A percentile compares a stretch with the other conserved stretches of the same genome.
phyloP scores from a whole-genome alignment of 2,888 invertebrate genomes.

The Lepidochitona cinerea region DNA sequence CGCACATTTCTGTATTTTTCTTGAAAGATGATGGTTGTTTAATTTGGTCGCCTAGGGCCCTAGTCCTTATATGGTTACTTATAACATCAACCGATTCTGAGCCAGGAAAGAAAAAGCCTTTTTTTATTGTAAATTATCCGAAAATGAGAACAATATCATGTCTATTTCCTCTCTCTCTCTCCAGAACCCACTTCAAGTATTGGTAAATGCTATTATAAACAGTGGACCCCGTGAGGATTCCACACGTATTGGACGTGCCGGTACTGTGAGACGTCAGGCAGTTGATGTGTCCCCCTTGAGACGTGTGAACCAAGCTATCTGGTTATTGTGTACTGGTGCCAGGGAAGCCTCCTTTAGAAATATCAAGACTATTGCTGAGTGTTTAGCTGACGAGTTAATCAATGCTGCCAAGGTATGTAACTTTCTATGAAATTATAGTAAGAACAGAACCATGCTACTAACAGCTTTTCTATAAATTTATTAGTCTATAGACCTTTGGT shows the following conservation, averaged over 20 bases:
- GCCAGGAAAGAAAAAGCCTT: no score
- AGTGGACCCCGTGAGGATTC: constrained; percentile 99
- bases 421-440: no score
- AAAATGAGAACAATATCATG: no score
- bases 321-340: constrained; percentile 98
- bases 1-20: no score
- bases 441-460: no score
- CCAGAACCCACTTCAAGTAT: constrained; percentile 80
- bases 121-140: no score
- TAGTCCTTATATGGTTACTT: no score
- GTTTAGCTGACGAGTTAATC: constrained; percentile 99
- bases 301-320: constrained; percentile 99
- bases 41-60: no score
- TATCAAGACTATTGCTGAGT: constrained; percentile 99
- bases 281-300: constrained; percentile 99
- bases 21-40: no score
- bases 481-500: no score
- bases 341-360: constrained; percentile 99
- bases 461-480: no score
- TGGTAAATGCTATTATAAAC: constrained; percentile 98
- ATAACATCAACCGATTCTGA: no score
- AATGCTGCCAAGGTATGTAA: constrained; percentile 93
- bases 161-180: constrained; percentile 27
- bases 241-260: constrained; percentile 99
- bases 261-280: constrained; percentile 99